These are phyloP conservation scores for Schizothorax lantsangensis DNA, from an alignment of 2,797 vertebrate species.

Conservation along the genomic window DNA sequence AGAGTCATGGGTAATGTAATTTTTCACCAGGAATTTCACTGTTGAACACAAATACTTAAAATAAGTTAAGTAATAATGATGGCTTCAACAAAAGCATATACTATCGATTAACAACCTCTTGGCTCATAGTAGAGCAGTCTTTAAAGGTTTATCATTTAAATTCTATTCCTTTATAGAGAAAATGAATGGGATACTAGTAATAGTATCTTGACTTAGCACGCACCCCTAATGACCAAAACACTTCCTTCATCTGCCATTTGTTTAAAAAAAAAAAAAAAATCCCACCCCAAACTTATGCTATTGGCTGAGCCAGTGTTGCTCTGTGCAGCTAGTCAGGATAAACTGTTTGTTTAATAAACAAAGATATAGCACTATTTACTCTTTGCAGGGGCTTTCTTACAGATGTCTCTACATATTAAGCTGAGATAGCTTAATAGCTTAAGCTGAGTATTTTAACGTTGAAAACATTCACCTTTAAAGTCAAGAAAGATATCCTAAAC, in stretches of 20 bases:
- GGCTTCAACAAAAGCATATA: not conserved
- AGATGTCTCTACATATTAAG: slow-evolving; percentile 1
- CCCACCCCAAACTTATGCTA: not conserved
- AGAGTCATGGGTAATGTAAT: not conserved
- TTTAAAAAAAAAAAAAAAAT: not conserved
- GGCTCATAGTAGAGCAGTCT: not conserved
- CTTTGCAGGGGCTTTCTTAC: not conserved
- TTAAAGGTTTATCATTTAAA: not conserved
- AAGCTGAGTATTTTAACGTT: not conserved
- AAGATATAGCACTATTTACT: not conserved
- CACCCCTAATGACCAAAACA: not conserved
- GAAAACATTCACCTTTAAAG: slow-evolving; percentile 28
- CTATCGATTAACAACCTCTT: not conserved
- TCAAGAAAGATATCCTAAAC: slow-evolving; percentile 19
- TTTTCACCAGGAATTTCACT: not conserved
- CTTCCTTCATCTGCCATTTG: not conserved
- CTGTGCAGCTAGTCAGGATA: not conserved
- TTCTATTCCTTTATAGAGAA: not conserved
- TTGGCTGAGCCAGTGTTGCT: not conserved
- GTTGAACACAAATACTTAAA: not conserved
- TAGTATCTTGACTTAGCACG: not conserved
- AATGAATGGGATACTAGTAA: not conserved
- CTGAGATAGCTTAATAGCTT: not conserved
- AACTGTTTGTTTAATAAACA: not conserved
- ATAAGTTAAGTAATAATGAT: not conserved